Conservation (phyloP, 2,888 invertebrate species). For the Augiades crinisus region DNA sequence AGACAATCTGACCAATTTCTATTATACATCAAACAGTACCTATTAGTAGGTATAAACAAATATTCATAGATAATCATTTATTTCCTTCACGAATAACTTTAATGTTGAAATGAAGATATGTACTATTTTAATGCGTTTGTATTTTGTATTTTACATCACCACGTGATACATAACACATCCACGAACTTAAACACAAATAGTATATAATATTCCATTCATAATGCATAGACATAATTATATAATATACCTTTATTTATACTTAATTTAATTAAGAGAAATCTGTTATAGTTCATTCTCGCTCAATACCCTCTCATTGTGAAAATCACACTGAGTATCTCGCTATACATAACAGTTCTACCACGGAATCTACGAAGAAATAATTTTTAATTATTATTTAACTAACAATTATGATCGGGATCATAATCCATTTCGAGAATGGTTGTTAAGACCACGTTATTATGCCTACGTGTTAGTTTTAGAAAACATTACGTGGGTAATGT, state of each 20-base stretch:
- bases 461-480: background rate
- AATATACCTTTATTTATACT: slow-evolving; percentile 48
- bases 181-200: slow-evolving; percentile 38
- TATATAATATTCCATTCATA: background rate
- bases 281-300: slow-evolving; percentile 36
- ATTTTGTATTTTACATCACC: slow-evolving; percentile 52
- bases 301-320: slow-evolving; percentile 34
- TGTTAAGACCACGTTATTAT: no score
- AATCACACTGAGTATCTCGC: slow-evolving; percentile 37
- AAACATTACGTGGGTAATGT: background rate
- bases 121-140: slow-evolving; percentile 52
- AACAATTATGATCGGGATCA: slow-evolving; percentile 1
- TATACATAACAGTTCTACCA: slow-evolving; percentile 22
- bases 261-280: slow-evolving; percentile 66
- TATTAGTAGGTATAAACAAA: slow-evolving; percentile 58
- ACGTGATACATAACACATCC: slow-evolving; percentile 43
- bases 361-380: slow-evolving; percentile 15
- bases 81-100: slow-evolving; percentile 43
- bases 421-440: slow-evolving; percentile 8
- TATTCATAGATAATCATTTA: slow-evolving; percentile 32
- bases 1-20: slow-evolving; percentile 16
- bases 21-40: slow-evolving; percentile 34
- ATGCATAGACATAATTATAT: slow-evolving; percentile 38
- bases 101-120: slow-evolving; percentile 66
- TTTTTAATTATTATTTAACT: slow-evolving; percentile 3